Evolutionary conservation across 2,113 vertebrate species (phyloP), one percentile per base, ranked within the genome.

Genomic region (Indri indri): DNA sequence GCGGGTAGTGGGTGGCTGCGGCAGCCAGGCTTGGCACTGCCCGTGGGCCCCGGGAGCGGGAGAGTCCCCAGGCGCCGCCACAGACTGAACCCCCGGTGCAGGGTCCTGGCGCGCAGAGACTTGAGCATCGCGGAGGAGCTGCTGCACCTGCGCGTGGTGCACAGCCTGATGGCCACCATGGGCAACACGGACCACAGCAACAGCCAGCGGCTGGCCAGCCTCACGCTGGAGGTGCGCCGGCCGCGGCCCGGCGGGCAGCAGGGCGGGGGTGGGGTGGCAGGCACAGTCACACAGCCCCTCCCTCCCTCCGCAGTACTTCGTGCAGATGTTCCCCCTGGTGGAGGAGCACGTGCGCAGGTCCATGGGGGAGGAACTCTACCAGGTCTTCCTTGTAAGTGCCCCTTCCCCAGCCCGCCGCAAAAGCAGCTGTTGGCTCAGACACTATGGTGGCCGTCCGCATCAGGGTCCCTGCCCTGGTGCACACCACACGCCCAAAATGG

Each of bases 181-280:
- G 99, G 99, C 40, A 99, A 99, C 98, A 97, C 61, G 87, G 98
- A 99, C 12, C 99, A 99, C 47, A 80, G 93, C 13, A 99, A 99
- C n/a, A 97, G 99, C 86, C 99, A 99, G 98, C 98, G 98, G 96
- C 98, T 99, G 76, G 99, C 99, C 96, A 99, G 99, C 73, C 90
- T 99, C 73, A 98, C 99, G 14, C 97, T 99, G 87, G 80, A 99
- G 99, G 99, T 99, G 88, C 94, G 86, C 4, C 11, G 32, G 42
- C 7, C 2, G 17, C 10, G 6, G 61, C 25, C 25, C 2, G 37
- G 37, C 6, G 1, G 30, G 54, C 0, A 9, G 32, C 2, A 0
- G 71, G 50, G 30, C 1, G 37, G 66, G 88, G 12, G 9, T 30
- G 4, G n/a, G 52, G 30, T 1, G 34, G 52, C 6, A 6, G 71